phyloP scores from a whole-genome alignment of 2,113 vertebrate genomes.

The Struthidea cinerea region DNA sequence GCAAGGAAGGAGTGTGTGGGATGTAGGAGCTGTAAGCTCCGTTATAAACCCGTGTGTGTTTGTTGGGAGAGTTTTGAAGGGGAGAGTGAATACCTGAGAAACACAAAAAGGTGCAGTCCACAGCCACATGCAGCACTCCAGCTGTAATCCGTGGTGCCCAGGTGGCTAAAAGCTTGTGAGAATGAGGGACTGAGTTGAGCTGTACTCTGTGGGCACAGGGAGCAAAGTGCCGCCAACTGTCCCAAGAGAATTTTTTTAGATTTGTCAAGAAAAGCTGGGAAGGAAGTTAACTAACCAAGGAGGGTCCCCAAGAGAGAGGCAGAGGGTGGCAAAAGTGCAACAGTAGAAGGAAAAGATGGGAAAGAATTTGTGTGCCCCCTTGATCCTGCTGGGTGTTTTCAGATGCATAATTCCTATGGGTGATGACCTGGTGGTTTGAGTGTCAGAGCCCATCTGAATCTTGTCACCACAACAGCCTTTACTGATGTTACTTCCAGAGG shows the following conservation, averaged over 20 bases:
- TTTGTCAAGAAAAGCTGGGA: not conserved
- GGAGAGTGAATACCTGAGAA: not conserved
- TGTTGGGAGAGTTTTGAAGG: not conserved
- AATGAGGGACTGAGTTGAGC: not conserved
- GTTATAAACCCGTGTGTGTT: accelerated
- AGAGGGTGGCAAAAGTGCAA: not conserved
- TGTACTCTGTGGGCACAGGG: accelerated
- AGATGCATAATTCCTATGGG: not conserved
- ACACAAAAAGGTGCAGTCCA: not conserved
- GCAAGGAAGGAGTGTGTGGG: not conserved
- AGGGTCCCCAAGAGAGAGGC: not conserved
- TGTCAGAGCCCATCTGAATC: not conserved
- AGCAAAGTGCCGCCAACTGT: not conserved
- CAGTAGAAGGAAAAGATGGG: not conserved
- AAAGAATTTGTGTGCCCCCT: not conserved
- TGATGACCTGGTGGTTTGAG: not conserved
- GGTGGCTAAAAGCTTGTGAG: not conserved
- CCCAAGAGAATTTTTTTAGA: not conserved
- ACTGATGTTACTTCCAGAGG: not conserved
- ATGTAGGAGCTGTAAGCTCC: not conserved
- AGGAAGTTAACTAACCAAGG: not conserved
- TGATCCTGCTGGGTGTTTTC: not conserved
- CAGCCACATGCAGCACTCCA: not conserved
- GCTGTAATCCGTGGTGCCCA: not conserved
- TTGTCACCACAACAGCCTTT: not conserved